Base-by-base conservation (phyloP, 2,797 vertebrate species). In the Amblyopsis hoosieri region DNA sequence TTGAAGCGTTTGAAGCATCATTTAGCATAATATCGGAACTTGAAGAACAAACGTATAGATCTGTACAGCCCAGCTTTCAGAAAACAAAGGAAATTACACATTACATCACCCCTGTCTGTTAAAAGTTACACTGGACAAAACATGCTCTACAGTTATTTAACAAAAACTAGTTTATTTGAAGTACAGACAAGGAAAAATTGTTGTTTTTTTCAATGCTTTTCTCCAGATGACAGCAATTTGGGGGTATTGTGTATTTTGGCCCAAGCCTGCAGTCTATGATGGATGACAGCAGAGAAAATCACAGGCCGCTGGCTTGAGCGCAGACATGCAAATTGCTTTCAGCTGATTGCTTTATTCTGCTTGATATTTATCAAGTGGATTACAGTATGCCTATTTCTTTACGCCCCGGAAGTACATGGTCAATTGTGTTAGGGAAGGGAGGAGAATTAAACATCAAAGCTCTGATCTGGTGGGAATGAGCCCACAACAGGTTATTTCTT, bases 221-320 rank as follows among this genome's bases (percentile, higher is more conserved):
- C 93, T 93, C 90, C 94, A 94, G 93, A 95, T 95, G 94, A 95
- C 94, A 96, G 94, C 94, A 95, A 95, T 95, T 95, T 94, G 89
- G 94, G 91, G 91, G 91, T 91, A 94, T 94, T 96, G 94, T 96
- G 92, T 95, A 92, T 94, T 93, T 95, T 96, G 94, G 95, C 94
- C 88, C 76, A 78, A 91, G 89, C 90, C 70, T 72, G 72, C 86
- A 89, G 88, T 83, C 92, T 87, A 88, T 95, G 94, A 96, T 96
- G 94, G 94, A 96, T 95, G 94, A 93, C 94, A 91, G 91, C 92
- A 94, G 94, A 86, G 94, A 93, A 95, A 94, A 92, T 92, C 92
- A 92, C 56, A 45, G 92, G 92, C 93, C 91, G 89, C 91, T 92
- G 92, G 94, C 91, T 76, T 75, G 78, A 90, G 85, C 90, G 86